Evolutionary conservation across 2,113 vertebrate species (phyloP), one percentile per base, ranked within the genome.

Genomic region (Okapia johnstoni): DNA sequence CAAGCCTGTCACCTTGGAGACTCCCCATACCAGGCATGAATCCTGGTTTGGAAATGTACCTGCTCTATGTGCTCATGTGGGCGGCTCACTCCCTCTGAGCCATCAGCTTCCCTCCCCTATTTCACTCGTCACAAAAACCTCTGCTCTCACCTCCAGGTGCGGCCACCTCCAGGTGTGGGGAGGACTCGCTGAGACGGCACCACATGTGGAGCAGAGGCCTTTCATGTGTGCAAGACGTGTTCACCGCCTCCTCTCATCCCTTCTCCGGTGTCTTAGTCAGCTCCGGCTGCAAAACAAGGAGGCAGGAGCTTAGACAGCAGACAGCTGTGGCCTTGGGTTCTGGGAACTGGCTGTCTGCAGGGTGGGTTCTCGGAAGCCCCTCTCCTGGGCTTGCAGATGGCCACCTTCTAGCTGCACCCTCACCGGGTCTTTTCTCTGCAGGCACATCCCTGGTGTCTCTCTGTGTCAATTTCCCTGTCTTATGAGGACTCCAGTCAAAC

Each of bases 21-120:
- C 66, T 3, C 70, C 3, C 1, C 11, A 4, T 36, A 17, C 13
- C 5, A 4, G 19, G 16, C 14, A 13, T 14, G 55, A 81, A 33
- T 80, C 48, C 57, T 3, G 0, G 30, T 63, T 52, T 3, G 4
- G 33, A 60, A 21, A 26, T 2, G 0, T 1, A 6, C 46, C 89
- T 14, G 63, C 76, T 10, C 9, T 7, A 73, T 11, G 58, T 4
- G 28, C 30, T 50, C 5, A 0, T 0, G 0, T 2, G 9, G 1
- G 11, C 6, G 33, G 6, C 4, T 66, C 13, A 2, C 30, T 26
- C 9, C 15, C 21, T 70, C 9, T 0, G 86, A 66, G 46, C 25
- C 3, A 17, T 33, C 14, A 11, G 7, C 50, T 50, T 46, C 1
- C 33, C 46, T 58, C 33, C 85, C 13, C 12, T 81, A 3, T n/a